Evolutionary conservation across 2,888 invertebrate genomes (phyloP), one percentile per base, ranked within the genome.

Genomic region (Tachina lurida): DNA sequence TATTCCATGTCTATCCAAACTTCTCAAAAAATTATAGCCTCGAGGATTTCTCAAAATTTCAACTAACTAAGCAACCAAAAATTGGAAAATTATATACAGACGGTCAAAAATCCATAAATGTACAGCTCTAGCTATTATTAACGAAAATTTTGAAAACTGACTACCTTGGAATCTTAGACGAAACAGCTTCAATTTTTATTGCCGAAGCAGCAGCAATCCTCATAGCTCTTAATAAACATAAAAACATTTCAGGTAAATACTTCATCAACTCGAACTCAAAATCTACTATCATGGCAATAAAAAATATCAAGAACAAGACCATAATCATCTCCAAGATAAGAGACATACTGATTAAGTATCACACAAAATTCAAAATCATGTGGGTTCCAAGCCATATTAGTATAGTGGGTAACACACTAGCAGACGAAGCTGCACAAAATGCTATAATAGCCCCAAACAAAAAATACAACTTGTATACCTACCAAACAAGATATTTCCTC

Each of bases 1-100:
- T 2, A 68, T 71, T n/a, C 22, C 45, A 0, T 82, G 82, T 39
- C 17, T 63, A 12, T 49, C 75, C 4, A 79, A 86, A 71, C 10
- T 79, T 12, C 45, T 86, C 9, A 79, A 82, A 49, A 86, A 82
- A 79, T 83, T 7, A 49, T 83, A 12, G 60, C 70, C 8, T 75
- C 47, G 3, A 58, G 80, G 19, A 45, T 76, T 3, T 17, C 17
- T 17, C 4, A 7, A 62, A 5, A 62, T 62, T 17, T 60, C 15
- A 31, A 15, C 31, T 3, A 41, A 3, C 3, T 41, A 62, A 8
- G 41, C 12, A 62, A 3, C 5, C 5, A 62, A 62, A 41, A 41
- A 62, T 17, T 62, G 60, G 17, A 41, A 41, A 41, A 10, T 41
- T 62, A 3, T 62, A 62, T n/a, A 63, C 63, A 1, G 63, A 45